Conservation (phyloP, 2,113 vertebrate species). For the Hemichromis elongatus region DNA sequence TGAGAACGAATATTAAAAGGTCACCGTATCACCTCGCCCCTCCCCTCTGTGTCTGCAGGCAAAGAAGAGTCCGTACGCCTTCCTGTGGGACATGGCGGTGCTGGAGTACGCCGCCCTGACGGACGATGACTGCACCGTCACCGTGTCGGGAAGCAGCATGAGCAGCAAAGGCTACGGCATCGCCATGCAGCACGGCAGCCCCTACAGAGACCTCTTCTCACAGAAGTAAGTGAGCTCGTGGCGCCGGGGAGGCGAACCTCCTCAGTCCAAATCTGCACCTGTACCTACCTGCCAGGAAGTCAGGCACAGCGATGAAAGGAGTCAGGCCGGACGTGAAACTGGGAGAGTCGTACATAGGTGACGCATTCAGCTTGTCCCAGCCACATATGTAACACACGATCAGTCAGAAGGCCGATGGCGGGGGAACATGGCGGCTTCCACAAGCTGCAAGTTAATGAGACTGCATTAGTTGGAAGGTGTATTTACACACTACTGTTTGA, state of each 20-base stretch:
- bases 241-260: neutral
- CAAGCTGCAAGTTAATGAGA: neutral
- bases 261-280: accelerated
- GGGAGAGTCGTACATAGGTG: accelerated
- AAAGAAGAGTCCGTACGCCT: constrained; percentile 90
- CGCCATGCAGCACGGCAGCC: constrained; percentile 95
- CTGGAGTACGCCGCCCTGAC: constrained; percentile 94
- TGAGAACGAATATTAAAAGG: neutral
- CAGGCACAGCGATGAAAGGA: neutral
- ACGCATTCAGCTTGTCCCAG: neutral
- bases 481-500: neutral
- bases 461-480: neutral
- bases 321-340: too few relatives aligned
- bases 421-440: neutral
- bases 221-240: constrained; percentile 79
- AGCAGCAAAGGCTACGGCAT: constrained; percentile 98
- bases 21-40: neutral
- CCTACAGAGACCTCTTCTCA: constrained; percentile 97
- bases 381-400: neutral
- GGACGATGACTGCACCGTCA: constrained; percentile 92
- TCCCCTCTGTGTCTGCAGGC: constrained; percentile 69
- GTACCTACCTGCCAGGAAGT: neutral
- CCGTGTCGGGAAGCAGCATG: constrained; percentile 86
- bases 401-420: neutral
- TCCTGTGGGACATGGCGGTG: constrained; percentile 96